phyloP scores from a whole-genome alignment of 2,888 invertebrate genomes.

The Lobophora halterata region DNA sequence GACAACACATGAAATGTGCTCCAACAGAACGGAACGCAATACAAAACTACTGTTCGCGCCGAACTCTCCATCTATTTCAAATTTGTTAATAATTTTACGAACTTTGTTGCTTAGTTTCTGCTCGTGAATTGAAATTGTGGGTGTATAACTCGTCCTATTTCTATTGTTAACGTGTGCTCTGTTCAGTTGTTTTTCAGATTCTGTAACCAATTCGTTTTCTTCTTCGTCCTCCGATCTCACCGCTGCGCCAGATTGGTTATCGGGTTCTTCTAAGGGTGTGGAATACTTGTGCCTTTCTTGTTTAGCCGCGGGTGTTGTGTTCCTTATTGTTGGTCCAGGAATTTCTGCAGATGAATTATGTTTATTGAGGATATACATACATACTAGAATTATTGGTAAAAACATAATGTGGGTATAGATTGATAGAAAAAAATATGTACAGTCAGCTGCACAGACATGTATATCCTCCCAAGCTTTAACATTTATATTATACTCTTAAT shows the following conservation, averaged over 20 bases:
- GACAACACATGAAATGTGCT: slow-evolving; percentile 25
- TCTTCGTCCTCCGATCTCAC: slow-evolving; percentile 86
- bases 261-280: slow-evolving; percentile 76
- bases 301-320: slow-evolving; percentile 71
- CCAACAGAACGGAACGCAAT: slow-evolving; percentile 20
- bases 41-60: slow-evolving; percentile 35
- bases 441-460: no score
- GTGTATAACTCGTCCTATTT: slow-evolving; percentile 49
- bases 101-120: slow-evolving; percentile 69
- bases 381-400: no score
- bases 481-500: no score
- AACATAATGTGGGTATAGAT: no score
- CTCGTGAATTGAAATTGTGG: slow-evolving; percentile 44
- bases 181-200: slow-evolving; percentile 28
- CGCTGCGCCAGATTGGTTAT: slow-evolving; percentile 86
- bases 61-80: slow-evolving; percentile 46
- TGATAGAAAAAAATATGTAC: no score
- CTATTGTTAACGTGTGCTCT: slow-evolving; percentile 42
- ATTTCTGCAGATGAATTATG: slow-evolving; percentile 84
- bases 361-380: no score
- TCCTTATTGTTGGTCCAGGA: slow-evolving; percentile 84
- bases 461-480: no score
- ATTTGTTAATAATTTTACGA: slow-evolving; percentile 61
- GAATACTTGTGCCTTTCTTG: slow-evolving; percentile 81
- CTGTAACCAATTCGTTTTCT: slow-evolving; percentile 48